Conservation (phyloP, 2,888 invertebrate species). For the Euzetes globulus region DNA sequence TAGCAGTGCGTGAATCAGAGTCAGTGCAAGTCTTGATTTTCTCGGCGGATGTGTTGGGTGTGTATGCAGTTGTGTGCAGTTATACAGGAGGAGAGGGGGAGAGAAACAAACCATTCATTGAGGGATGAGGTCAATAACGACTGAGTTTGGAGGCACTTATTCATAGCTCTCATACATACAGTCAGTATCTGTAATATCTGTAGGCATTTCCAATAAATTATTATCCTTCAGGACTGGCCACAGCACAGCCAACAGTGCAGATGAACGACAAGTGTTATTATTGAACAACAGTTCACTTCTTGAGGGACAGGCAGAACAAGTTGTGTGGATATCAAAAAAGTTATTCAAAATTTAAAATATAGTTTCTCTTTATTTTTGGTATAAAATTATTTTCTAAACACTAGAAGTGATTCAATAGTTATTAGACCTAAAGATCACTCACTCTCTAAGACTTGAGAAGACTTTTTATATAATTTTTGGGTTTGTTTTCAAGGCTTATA, state of each 20-base stretch:
- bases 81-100: no score
- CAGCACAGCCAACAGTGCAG: no score
- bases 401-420: not conserved
- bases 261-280: conserved; percentile 15
- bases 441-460: no score
- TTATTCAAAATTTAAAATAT: not conserved
- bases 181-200: conserved; percentile 17
- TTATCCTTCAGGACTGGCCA: not conserved
- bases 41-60: conserved; percentile 13
- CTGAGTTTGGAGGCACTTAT: not conserved
- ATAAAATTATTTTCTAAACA: not conserved
- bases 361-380: not conserved
- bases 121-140: conserved; percentile 21
- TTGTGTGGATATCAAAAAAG: not conserved
- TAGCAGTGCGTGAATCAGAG: conserved; percentile 23
- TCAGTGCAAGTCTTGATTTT: not conserved
- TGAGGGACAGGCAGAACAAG: not conserved
- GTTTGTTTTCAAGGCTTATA: no score
- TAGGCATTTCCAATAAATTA: conserved; percentile 14
- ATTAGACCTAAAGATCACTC: no score
- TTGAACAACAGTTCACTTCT: not conserved
- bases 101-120: not conserved
- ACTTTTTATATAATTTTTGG: no score
- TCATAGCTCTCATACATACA: not conserved
- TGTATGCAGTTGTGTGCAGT: not conserved